These are phyloP conservation scores for Agonopterix arenella DNA, from an alignment of 2,888 invertebrate species.

Conservation along the genomic window DNA sequence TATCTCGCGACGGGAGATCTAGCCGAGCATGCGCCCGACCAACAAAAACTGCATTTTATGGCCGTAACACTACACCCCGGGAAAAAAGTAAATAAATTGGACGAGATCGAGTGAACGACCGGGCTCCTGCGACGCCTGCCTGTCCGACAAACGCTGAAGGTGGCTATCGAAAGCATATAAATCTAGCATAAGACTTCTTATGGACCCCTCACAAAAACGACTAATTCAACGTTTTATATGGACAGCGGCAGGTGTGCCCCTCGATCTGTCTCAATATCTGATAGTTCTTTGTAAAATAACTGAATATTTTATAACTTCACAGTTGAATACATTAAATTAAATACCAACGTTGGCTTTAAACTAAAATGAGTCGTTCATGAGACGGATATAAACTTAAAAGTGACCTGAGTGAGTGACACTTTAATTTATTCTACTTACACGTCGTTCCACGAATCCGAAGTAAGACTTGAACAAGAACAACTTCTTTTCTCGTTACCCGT, in stretches of 20 bases:
- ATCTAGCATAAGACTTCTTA: constrained; percentile 7
- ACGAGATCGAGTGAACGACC: constrained; percentile 56
- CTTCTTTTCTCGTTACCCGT: constrained; percentile 4
- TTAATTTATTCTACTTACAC: constrained; percentile 8
- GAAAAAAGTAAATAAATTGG: constrained; percentile 70
- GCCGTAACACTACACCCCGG: constrained; percentile 68
- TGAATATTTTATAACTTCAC: no score
- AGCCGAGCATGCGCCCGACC: constrained; percentile 61
- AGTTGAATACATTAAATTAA: no score
- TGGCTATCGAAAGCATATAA: constrained; percentile 19
- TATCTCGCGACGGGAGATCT: constrained; percentile 75
- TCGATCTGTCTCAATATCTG: not conserved
- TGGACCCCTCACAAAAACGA: constrained; percentile 1
- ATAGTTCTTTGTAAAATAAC: no score
- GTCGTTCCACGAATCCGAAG: constrained; percentile 5
- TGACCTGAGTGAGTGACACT: constrained; percentile 3
- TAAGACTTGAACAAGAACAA: constrained; percentile 5
- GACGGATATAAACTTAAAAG: constrained; percentile 3
- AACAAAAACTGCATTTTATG: constrained; percentile 72
- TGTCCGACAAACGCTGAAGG: constrained; percentile 30
- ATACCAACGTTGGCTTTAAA: no score
- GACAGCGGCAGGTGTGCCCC: not conserved
- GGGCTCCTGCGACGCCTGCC: constrained; percentile 30
- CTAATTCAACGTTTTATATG: constrained; percentile 1
- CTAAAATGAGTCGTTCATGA: constrained; percentile 1